Evolutionary conservation across 2,113 vertebrate genomes (phyloP), one percentile per base, ranked within the genome.

Genomic region (Amphiprion ocellaris): DNA sequence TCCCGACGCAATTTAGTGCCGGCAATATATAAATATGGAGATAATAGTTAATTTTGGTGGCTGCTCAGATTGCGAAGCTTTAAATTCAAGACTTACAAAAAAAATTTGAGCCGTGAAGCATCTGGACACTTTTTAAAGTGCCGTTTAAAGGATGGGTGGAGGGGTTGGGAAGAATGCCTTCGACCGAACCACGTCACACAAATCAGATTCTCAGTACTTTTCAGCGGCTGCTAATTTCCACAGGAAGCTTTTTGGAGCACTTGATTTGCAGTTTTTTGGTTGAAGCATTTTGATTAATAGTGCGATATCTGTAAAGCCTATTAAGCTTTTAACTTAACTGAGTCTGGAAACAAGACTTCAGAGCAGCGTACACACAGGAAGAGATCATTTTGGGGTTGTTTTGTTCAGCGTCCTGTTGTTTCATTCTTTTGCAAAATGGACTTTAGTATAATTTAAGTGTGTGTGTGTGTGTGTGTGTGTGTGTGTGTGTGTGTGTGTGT

Each of bases 11-110:
- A 94, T 94, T 94, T 94, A 94, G 90, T 89, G 84, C 84, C 50
- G 50, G 93, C 90, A 79, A 93, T 94, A 94, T 92, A 93, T 93
- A 94, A 93, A 94, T 91, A 92, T 87, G 89, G 88, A 93, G 92
- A 92, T 93, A 92, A 92, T 93, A 88, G 89, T 93, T 92, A 92
- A 92, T 93, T 93, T 92, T 85, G 85, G 84, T 84, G 75, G 87
- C 87, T 81, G 77, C 87, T 87, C 83, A 85, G 78, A 92, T 92
- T 92, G 82, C 61, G 33, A 80, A 21, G 82, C 89, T 87, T 91
- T 93, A 91, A 91, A 92, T 90, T 86, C 84, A 83, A 74, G 72
- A 72, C 74, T 67, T 49, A 23, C 28, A 78, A 86, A 87, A 81
- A 82, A 76, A 23, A n/a, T 85, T 82, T 82, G 70, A 87, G 74